phyloP scores from a whole-genome alignment of 2,113 vertebrate species.

The Passer domesticus region DNA sequence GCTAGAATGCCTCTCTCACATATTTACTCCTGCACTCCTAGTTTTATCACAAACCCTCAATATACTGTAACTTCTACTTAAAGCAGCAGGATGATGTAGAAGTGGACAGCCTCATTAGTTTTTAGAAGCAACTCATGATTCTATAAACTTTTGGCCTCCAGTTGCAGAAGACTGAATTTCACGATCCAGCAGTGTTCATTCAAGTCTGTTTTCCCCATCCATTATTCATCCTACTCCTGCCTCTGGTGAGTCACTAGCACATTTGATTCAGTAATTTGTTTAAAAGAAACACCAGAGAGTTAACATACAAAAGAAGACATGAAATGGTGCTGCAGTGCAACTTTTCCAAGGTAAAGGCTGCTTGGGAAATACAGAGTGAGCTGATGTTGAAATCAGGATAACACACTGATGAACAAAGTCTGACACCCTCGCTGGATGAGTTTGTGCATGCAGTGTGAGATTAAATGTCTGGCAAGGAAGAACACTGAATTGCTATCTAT shows the following conservation, averaged over 20 bases:
- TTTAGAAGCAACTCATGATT: neutral
- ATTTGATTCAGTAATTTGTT: neutral
- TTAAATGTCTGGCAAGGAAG: neutral
- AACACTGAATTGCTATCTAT: neutral
- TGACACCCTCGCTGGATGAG: neutral
- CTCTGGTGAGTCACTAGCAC: neutral
- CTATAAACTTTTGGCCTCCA: neutral
- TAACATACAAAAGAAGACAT: neutral
- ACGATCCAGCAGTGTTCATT: neutral
- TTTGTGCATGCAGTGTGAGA: neutral
- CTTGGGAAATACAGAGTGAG: neutral
- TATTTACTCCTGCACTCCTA: neutral
- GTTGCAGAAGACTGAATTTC: neutral
- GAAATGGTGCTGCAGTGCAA: neutral
- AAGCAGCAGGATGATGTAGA: neutral
- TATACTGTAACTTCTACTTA: neutral
- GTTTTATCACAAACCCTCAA: neutral
- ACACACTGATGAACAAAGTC: conserved; percentile 35
- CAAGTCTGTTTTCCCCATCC: neutral
- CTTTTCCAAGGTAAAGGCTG: neutral
- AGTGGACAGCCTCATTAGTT: neutral
- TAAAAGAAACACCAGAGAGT: neutral
- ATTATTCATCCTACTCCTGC: neutral
- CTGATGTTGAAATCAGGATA: conserved; percentile 46
- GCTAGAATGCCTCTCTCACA: neutral